These are phyloP conservation scores for Pungitius pungitius DNA, from an alignment of 2,113 vertebrate genomes.

Conservation along the genomic window DNA sequence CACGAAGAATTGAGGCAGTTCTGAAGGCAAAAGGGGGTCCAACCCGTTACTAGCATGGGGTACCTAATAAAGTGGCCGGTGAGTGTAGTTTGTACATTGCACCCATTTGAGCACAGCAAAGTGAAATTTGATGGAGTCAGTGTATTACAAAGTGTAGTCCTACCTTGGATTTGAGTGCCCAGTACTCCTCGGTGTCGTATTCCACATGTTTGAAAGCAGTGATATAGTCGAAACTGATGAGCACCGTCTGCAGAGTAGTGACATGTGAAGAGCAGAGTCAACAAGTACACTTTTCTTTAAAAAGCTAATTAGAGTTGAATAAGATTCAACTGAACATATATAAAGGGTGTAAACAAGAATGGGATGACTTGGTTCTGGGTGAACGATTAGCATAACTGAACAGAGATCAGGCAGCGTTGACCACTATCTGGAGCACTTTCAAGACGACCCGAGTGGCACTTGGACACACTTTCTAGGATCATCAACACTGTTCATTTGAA, in stretches of 20 bases:
- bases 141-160: neutral
- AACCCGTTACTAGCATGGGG: no score
- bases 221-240: constrained; percentile 93
- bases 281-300: neutral
- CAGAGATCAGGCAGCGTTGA: neutral
- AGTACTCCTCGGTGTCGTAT: constrained; percentile 87
- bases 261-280: neutral
- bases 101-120: no score
- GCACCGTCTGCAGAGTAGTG: constrained; percentile 83
- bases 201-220: constrained; percentile 85
- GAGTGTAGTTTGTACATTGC: no score
- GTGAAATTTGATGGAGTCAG: no score
- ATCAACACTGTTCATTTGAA: no score
- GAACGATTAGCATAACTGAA: neutral
- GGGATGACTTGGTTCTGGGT: neutral
- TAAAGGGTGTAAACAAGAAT: neutral
- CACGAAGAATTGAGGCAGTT: no score
- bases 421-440: neutral
- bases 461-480: neutral
- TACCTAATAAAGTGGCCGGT: no score
- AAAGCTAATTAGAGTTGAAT: neutral
- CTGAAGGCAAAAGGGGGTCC: no score
- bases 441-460: neutral
- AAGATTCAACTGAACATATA: neutral
- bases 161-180: constrained; percentile 90